Conservation (phyloP, 2,113 vertebrate genomes). For the Myodes glareolus region DNA sequence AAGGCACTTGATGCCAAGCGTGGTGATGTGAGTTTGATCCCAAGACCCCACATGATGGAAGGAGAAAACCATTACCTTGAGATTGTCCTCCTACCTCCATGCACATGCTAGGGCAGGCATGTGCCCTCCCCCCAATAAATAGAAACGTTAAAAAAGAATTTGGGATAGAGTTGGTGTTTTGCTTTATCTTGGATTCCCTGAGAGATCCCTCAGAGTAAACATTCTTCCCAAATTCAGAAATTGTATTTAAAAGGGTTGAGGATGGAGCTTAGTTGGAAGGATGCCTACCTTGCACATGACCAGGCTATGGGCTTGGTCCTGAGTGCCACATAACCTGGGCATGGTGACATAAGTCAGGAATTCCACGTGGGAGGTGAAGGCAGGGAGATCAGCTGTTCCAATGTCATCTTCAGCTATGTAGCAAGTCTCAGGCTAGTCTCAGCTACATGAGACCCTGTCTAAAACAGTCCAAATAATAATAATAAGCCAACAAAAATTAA, state of each 20-base stretch:
- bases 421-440: not conserved
- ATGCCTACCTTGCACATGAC: not conserved
- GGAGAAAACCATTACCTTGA: not conserved
- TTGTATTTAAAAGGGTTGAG: not conserved
- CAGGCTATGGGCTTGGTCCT: not conserved
- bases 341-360: not conserved
- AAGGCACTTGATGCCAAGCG: too few species aligned
- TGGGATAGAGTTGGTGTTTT: not conserved
- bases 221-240: not conserved
- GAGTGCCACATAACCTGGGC: not conserved
- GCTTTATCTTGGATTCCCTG: not conserved
- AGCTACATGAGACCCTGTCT: not conserved
- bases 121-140: too few species aligned
- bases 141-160: not conserved
- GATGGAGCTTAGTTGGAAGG: too few species aligned
- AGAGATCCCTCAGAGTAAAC: not conserved
- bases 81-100: not conserved
- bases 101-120: not conserved
- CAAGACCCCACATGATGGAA: not conserved
- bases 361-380: not conserved
- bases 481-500: not conserved
- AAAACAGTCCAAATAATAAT: not conserved
- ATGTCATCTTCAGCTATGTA: not conserved
- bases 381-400: not conserved
- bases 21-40: not conserved